Evolutionary conservation across 2,113 vertebrate genomes (phyloP).

Genomic region (Amphiprion ocellaris): DNA sequence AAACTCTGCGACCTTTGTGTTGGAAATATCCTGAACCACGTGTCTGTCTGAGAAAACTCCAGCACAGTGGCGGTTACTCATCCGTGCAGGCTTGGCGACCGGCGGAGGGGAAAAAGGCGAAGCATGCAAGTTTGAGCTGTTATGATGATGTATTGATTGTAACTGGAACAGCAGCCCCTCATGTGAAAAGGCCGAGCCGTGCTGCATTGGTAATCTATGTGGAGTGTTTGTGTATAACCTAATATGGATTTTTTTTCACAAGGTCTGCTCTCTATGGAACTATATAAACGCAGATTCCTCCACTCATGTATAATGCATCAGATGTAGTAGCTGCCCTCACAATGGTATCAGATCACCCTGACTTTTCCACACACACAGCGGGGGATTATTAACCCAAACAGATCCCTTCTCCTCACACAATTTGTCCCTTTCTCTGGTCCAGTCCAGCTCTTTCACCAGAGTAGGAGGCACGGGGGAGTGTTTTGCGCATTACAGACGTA

Average conservation of each 20-base stretch:
- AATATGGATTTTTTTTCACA: conserved; percentile 59
- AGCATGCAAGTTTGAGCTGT: conserved; percentile 54
- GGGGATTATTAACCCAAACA: conserved; percentile 56
- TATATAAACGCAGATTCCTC: conserved; percentile 18
- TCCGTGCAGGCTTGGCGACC: conserved; percentile 2
- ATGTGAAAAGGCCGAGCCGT: conserved; percentile 45
- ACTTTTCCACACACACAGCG: conserved; percentile 55
- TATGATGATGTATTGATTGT: conserved; percentile 67
- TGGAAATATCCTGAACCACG: not conserved
- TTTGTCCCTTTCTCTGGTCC: conserved; percentile 60
- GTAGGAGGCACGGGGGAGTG: conserved; percentile 62
- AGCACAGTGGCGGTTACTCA: conserved; percentile 14
- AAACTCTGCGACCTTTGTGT: conserved; percentile 22
- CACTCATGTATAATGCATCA: conserved; percentile 60
- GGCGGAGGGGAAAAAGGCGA: conserved; percentile 10
- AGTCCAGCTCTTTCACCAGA: conserved; percentile 44
- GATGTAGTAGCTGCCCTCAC: conserved; percentile 41
- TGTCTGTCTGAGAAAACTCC: conserved; percentile 20
- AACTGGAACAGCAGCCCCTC: conserved; percentile 25
- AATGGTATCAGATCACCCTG: conserved; percentile 60
- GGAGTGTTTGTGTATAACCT: conserved; percentile 48
- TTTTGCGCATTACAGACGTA: conserved; percentile 69
- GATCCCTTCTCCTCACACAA: conserved; percentile 55
- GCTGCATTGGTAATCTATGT: conserved; percentile 61
- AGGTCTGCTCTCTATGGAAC: conserved; percentile 21